Percentiles rank a stretch among this genome's conserved stretches.
Conservation (phyloP, 1,140 invertebrate genomes). For the Drosophila lacertosa region DNA sequence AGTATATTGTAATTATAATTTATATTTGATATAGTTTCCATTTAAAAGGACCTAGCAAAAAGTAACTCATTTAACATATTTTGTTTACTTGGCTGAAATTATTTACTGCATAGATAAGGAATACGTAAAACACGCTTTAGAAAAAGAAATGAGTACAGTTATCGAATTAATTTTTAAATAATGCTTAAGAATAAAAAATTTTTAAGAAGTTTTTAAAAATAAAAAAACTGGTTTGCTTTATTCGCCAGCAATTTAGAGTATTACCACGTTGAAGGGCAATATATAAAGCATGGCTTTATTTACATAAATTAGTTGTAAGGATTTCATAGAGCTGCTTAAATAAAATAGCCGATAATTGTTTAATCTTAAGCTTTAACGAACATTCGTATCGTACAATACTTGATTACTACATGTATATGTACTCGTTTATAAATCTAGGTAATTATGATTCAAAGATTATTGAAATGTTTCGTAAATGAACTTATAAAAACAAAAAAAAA, state of each 20-base stretch:
- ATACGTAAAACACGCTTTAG: no score
- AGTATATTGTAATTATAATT: no score
- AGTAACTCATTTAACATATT: no score
- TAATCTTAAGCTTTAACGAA: slow-evolving; percentile 35
- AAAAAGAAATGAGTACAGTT: no score
- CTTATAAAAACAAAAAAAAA: background rate
- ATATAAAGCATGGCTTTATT: slow-evolving; percentile 4
- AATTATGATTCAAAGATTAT: slow-evolving; percentile 10
- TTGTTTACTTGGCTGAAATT: no score
- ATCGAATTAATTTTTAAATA: no score
- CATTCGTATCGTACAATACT: slow-evolving; percentile 16
- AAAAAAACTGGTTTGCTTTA: background rate
- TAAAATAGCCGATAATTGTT: slow-evolving; percentile 13
- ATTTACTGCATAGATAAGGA: no score
- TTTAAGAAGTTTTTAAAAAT: background rate
- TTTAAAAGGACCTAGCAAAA: no score
- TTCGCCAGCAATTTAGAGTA: slow-evolving; percentile 8
- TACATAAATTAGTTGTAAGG: background rate
- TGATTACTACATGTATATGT: background rate
- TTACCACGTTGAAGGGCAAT: slow-evolving; percentile 1
- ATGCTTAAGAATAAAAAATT: background rate
- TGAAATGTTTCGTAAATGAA: background rate
- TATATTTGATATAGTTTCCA: no score
- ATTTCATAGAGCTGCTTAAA: slow-evolving; percentile 4
- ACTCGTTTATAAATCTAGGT: slow-evolving; percentile 9